Evolutionary conservation across 1,140 invertebrate genomes (phyloP).

Genomic region (Meloidogyne exigua): DNA sequence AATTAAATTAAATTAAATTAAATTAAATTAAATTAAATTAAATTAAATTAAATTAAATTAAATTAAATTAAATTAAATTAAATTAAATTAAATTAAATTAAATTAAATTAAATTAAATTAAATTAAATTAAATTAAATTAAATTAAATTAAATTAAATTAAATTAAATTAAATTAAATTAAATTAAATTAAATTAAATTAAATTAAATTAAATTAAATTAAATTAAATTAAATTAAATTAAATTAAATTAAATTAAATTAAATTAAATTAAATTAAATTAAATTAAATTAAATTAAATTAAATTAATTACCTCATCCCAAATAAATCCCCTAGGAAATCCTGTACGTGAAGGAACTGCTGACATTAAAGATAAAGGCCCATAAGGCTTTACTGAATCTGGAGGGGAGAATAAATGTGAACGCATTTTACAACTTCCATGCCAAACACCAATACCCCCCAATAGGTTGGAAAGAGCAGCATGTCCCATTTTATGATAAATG

Average conservation of each 20-base stretch:
- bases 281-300: background rate
- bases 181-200: background rate
- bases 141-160: background rate
- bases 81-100: background rate
- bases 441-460: constrained; percentile 78
- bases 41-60: background rate
- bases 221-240: background rate
- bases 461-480: constrained; percentile 81
- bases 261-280: background rate
- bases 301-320: constrained; percentile 83
- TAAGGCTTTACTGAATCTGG: constrained; percentile 68
- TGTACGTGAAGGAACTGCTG: constrained; percentile 88
- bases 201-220: background rate
- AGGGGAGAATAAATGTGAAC: constrained; percentile 71
- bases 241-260: background rate
- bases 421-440: constrained; percentile 30
- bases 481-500: constrained; percentile 12
- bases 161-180: background rate
- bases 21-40: background rate
- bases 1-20: background rate
- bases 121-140: background rate
- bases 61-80: background rate
- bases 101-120: background rate
- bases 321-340: constrained; percentile 96
- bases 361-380: constrained; percentile 86